A percentile compares a stretch with the other conserved stretches of the same genome.
Conservation (phyloP, 2,113 vertebrate genomes). For the Hippocampus zosterae region DNA sequence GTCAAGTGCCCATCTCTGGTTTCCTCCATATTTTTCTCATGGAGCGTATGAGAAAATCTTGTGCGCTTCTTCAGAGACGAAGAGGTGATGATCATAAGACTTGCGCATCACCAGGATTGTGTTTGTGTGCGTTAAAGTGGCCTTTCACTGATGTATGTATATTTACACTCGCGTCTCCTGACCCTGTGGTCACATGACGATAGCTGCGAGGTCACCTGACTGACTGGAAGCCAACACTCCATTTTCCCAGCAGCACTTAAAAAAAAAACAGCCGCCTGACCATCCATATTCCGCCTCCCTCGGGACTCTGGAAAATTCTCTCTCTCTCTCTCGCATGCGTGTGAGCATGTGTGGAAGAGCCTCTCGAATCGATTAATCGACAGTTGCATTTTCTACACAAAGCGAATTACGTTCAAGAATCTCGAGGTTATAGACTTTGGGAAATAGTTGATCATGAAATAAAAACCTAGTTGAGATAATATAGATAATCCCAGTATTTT, state of each 20-base stretch:
- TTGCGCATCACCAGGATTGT: no score
- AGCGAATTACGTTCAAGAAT: background rate
- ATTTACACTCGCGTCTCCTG: conserved; percentile 29
- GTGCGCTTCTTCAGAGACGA: background rate
- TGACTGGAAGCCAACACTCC: conserved; percentile 48
- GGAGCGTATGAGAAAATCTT: background rate
- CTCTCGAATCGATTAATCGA: conserved; percentile 43
- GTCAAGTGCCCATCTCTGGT: background rate
- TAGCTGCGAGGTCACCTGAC: conserved; percentile 48
- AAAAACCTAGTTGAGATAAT: no score
- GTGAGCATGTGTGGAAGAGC: conserved; percentile 16
- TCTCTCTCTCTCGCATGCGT: conserved; percentile 12
- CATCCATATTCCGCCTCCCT: conserved; percentile 47
- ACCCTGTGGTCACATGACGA: conserved; percentile 46
- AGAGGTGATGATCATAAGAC: background rate
- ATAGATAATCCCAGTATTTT: background rate
- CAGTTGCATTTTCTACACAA: conserved; percentile 18
- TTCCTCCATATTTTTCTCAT: background rate
- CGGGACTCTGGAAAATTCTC: conserved; percentile 34
- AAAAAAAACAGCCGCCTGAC: conserved; percentile 31
- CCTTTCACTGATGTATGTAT: background rate
- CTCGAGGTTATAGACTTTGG: background rate
- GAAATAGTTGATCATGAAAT: no score
- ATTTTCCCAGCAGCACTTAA: conserved; percentile 64
- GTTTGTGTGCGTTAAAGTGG: background rate